Conservation (phyloP, 2,888 invertebrate genomes). For the Drosophila barbarae region DNA sequence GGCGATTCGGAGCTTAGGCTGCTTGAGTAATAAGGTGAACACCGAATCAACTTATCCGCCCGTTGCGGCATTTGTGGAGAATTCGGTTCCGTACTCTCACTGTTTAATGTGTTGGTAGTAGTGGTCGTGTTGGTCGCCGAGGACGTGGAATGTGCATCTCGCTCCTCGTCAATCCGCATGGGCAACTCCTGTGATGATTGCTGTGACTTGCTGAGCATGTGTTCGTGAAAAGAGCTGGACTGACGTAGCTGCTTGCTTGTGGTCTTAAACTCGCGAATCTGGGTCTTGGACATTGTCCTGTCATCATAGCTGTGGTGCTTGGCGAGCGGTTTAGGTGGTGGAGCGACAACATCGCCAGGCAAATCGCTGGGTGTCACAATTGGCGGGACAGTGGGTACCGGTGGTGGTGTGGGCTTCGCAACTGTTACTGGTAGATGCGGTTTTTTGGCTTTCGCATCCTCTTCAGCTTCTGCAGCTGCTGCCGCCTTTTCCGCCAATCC, state of each 20-base stretch:
- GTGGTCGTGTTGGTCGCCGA: conserved; percentile 76
- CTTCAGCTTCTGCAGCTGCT: conserved; percentile 67
- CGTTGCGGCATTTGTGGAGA: conserved; percentile 78
- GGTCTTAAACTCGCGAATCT: conserved; percentile 84
- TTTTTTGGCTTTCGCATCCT: conserved; percentile 44
- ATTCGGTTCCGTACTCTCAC: conserved; percentile 79
- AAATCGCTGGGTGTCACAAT: conserved; percentile 70
- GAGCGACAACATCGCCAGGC: conserved; percentile 72
- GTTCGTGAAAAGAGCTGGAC: conserved; percentile 85
- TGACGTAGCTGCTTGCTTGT: conserved; percentile 82
- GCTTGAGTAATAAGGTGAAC: conserved; percentile 88
- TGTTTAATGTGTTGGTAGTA: conserved; percentile 81
- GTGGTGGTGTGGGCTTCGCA: conserved; percentile 52
- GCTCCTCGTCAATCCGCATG: conserved; percentile 81
- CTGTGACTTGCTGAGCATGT: conserved; percentile 81
- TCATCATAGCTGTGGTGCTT: conserved; percentile 85
- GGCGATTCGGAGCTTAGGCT: conserved; percentile 88
- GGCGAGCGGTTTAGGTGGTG: conserved; percentile 82
- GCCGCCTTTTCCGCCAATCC: conserved; percentile 73
- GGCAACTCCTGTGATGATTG: conserved; percentile 77
- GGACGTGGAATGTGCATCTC: conserved; percentile 76
- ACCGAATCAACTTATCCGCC: conserved; percentile 83
- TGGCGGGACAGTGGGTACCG: conserved; percentile 80
- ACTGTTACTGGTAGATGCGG: not conserved
- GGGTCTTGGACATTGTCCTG: conserved; percentile 83